Percentiles rank a stretch among this genome's conserved stretches.
phyloP scores from a whole-genome alignment of 2,888 invertebrate genomes.

The Harpalus rufipes region DNA sequence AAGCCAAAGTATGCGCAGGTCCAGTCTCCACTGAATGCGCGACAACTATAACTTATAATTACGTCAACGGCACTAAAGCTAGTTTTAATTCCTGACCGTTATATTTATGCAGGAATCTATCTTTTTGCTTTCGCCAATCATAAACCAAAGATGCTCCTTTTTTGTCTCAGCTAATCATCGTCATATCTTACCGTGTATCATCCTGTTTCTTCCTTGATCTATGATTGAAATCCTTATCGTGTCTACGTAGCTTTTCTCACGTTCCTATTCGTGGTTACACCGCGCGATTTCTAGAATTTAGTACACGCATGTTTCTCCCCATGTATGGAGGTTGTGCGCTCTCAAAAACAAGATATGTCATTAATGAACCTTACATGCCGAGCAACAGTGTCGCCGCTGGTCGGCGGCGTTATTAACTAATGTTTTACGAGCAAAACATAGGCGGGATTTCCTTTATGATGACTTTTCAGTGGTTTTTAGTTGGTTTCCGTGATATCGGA shows the following conservation, averaged over 20 bases:
- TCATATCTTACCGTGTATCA: neutral
- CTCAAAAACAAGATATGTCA: conserved; percentile 67
- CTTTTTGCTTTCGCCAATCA: neutral
- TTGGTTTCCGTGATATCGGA: conserved; percentile 15
- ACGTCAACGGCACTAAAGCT: no score
- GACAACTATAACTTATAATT: no score
- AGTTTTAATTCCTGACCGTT: neutral
- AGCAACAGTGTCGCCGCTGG: conserved; percentile 17
- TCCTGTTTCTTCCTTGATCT: neutral
- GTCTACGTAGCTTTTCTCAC: conserved; percentile 54
- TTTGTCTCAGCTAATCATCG: neutral
- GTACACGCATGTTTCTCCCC: conserved; percentile 66
- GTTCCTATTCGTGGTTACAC: conserved; percentile 59
- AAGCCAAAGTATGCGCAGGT: no score
- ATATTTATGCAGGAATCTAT: neutral
- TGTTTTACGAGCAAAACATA: conserved; percentile 55
- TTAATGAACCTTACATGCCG: conserved; percentile 57
- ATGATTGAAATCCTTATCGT: conserved; percentile 8
- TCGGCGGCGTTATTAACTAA: conserved; percentile 49
- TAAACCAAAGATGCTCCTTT: neutral
- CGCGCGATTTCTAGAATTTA: conserved; percentile 66
- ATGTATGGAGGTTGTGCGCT: conserved; percentile 54
- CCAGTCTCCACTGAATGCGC: no score
- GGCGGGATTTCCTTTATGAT: conserved; percentile 45
- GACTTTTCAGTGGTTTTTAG: conserved; percentile 37